Percentiles rank a stretch among this genome's conserved stretches.
Evolutionary conservation across 2,797 vertebrate genomes (phyloP).

Genomic region (Varecia variegata): DNA sequence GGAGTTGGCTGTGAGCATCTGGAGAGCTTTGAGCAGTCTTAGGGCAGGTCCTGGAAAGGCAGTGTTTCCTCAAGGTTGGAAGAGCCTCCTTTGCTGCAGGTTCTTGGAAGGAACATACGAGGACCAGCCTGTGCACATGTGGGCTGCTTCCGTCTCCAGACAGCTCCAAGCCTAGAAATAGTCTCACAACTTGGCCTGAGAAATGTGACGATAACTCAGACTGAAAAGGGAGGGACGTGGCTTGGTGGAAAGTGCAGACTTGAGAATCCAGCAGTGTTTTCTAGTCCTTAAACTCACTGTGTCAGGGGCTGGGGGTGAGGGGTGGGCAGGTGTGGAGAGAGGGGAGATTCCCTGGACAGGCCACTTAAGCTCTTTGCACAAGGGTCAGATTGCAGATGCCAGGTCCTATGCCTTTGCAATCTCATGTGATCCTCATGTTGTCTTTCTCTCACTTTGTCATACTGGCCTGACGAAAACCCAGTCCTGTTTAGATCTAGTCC

Average conservation of each 20-base stretch:
- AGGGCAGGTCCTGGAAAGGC: not conserved
- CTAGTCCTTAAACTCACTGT: not conserved
- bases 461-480: no score
- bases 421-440: not conserved
- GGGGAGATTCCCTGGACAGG: not conserved
- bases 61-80: not conserved
- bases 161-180: not conserved
- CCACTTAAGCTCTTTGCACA: not conserved
- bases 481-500: not conserved
- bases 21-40: not conserved
- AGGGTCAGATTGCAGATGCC: fast-evolving
- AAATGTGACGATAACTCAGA: not conserved
- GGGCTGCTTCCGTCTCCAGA: not conserved
- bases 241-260: not conserved
- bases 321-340: not conserved
- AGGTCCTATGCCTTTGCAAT: not conserved
- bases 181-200: not conserved
- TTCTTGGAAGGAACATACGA: not conserved
- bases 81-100: not conserved
- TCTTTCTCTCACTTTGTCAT: not conserved
- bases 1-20: not conserved
- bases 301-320: no score
- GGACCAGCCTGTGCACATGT: not conserved
- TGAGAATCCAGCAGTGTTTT: not conserved
- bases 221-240: not conserved